A percentile compares a stretch with the other conserved stretches of the same genome.
These are phyloP conservation scores for Carcinoscorpius rotundicauda DNA, from an alignment of 1,140 invertebrate genomes.

Conservation along the genomic window DNA sequence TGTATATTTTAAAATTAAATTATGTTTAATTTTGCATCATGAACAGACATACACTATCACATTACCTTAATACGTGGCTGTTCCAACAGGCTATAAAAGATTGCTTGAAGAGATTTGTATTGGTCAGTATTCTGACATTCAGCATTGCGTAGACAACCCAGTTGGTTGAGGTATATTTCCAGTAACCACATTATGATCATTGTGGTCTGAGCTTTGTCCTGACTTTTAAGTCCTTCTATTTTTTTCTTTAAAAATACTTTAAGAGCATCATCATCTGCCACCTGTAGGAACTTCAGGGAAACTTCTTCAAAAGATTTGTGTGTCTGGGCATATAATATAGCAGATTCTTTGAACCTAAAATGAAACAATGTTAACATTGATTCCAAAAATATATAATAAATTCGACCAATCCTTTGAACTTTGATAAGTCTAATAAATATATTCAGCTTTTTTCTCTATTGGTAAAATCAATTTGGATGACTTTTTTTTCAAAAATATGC, in stretches of 20 bases:
- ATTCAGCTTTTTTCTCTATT: no score
- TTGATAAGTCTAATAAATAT: no score
- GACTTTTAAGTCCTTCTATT: slow-evolving; percentile 24
- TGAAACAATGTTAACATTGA: no score
- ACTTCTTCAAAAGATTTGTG: slow-evolving; percentile 89
- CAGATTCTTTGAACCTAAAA: slow-evolving; percentile 57
- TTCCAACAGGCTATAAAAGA: slow-evolving; percentile 44
- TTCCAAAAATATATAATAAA: no score
- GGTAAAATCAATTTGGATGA: no score
- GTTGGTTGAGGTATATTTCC: slow-evolving; percentile 77
- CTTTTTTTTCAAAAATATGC: no score
- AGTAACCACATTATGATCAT: slow-evolving; percentile 88
- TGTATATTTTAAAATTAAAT: no score
- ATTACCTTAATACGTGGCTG: slow-evolving; percentile 26
- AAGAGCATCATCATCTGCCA: slow-evolving; percentile 66
- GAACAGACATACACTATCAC: neutral
- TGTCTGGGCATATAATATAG: slow-evolving; percentile 73
- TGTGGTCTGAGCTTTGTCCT: slow-evolving; percentile 60
- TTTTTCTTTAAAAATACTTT: slow-evolving; percentile 66
- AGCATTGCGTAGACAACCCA: slow-evolving; percentile 46
- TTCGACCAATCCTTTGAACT: no score
- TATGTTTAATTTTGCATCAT: neutral
- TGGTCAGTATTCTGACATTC: slow-evolving; percentile 41
- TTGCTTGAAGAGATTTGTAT: slow-evolving; percentile 56
- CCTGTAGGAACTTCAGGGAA: slow-evolving; percentile 78